Evolutionary conservation across 2,113 vertebrate genomes (phyloP).

Genomic region (Epinephelus fuscoguttatus): DNA sequence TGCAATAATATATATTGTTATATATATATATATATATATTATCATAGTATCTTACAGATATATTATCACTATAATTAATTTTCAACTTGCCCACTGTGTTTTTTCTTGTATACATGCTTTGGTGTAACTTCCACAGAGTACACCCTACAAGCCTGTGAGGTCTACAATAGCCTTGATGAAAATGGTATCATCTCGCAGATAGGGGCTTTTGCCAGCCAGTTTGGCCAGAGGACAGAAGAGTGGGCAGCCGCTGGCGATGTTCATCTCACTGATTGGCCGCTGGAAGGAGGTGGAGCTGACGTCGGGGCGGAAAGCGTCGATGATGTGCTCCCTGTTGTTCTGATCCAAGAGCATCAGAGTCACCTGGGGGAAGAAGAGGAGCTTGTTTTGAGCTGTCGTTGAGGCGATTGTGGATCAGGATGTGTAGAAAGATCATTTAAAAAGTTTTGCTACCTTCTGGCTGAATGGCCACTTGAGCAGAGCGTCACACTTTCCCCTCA

Average conservation of each 20-base stretch:
- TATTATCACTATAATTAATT: not conserved
- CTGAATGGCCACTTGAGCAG: slow-evolving; percentile 96
- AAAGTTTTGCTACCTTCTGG: slow-evolving; percentile 88
- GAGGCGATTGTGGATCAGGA: fast-evolving
- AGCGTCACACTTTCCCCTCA: slow-evolving; percentile 91
- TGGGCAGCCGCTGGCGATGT: slow-evolving; percentile 97
- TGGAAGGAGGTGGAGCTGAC: slow-evolving; percentile 94
- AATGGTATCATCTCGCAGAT: slow-evolving; percentile 92
- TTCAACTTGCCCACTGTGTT: too few species aligned
- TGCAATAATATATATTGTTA: not conserved
- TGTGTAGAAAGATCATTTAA: too few species aligned
- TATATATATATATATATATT: not conserved
- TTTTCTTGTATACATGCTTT: not conserved
- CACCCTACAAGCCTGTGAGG: slow-evolving; percentile 88
- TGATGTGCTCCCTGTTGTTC: slow-evolving; percentile 95
- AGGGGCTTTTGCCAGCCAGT: slow-evolving; percentile 92
- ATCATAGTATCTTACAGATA: not conserved
- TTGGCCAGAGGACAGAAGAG: slow-evolving; percentile 94
- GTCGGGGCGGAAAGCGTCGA: slow-evolving; percentile 95
- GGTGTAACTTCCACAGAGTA: slow-evolving; percentile 70
- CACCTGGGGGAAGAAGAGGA: slow-evolving; percentile 83
- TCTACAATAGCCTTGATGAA: slow-evolving; percentile 99
- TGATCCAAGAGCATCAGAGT: slow-evolving; percentile 97
- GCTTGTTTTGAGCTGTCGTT: not conserved
- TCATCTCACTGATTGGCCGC: slow-evolving; percentile 93